Evolutionary conservation across 2,888 invertebrate species (phyloP), one percentile per base, ranked within the genome.

Genomic region (Dysmachus trigonus): DNA sequence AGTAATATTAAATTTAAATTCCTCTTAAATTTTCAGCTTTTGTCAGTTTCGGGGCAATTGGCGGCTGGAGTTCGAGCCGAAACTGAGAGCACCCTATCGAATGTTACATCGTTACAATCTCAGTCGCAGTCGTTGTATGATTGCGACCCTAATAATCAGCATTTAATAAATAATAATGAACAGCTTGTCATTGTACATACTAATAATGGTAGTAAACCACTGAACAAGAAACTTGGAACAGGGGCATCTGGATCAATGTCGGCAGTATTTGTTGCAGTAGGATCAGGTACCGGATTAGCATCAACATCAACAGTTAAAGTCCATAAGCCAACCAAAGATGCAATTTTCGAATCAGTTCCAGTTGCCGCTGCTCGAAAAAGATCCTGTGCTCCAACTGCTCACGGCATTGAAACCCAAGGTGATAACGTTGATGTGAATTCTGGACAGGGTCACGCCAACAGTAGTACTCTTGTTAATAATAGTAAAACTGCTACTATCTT

Each of bases 401-500:
- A 73, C 71, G 76, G 38, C 72, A 85, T 51, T 85, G 71, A 77
- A 71, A 35, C 47, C 22, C 77, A 62, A 41, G 81, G 77, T 85
- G 79, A 41, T 85, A 41, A 77, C 35, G 79, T 72, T 86, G 85
- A 86, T 81, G 51, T 71, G 38, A 74, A 79, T 18, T 76, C 35
- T 33, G 62, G 62, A 62, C 6, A 15, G 31, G 85, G 85, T 53
- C 76, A 85, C 53, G 76, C 76, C 85, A 62, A 77, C 77, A 88
- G 87, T 86, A 88, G 87, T 86, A 77, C 84, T 41, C 73, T 86
- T 87, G 85, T 87, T 86, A 87, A 87, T 86, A 85, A 88, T 88
- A 88, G 90, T 85, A 92, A 92, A 91, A 92, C 92, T 86, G 92
- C 92, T 87, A 92, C 92, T 84, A 92, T 92, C 89, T 91, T 92